Conservation (phyloP, 2,797 vertebrate genomes). For the Mareca strepera region DNA sequence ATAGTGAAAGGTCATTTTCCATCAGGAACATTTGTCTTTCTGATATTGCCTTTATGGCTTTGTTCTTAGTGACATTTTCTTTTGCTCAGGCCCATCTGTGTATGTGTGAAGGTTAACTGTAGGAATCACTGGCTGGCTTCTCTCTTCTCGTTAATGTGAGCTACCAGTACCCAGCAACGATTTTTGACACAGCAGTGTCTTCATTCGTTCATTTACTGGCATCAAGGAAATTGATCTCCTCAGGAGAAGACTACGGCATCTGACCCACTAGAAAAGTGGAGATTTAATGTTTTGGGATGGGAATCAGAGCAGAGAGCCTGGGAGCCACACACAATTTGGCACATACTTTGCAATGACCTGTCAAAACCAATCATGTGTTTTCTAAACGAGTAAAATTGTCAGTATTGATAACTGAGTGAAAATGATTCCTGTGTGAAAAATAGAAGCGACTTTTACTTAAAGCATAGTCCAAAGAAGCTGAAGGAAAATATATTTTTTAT, state of each 20-base stretch:
- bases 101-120: background rate
- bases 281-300: slow-evolving; percentile 1
- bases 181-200: background rate
- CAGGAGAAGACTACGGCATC: background rate
- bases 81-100: background rate
- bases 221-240: background rate
- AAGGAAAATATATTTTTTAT: background rate
- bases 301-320: background rate
- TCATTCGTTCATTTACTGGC: background rate
- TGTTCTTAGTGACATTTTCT: background rate
- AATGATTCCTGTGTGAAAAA: slow-evolving; percentile 1
- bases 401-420: background rate
- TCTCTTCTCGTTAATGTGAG: background rate
- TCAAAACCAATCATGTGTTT: background rate
- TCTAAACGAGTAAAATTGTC: slow-evolving; percentile 1
- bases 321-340: background rate
- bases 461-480: background rate
- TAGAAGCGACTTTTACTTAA: background rate
- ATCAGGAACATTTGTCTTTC: background rate
- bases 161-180: background rate
- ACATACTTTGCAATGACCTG: background rate
- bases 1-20: background rate
- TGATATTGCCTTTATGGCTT: background rate
- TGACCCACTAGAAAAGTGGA: background rate
- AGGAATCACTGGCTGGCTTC: background rate